Conservation (phyloP, 2,888 invertebrate species). For the Orthonychiurus folsomi region DNA sequence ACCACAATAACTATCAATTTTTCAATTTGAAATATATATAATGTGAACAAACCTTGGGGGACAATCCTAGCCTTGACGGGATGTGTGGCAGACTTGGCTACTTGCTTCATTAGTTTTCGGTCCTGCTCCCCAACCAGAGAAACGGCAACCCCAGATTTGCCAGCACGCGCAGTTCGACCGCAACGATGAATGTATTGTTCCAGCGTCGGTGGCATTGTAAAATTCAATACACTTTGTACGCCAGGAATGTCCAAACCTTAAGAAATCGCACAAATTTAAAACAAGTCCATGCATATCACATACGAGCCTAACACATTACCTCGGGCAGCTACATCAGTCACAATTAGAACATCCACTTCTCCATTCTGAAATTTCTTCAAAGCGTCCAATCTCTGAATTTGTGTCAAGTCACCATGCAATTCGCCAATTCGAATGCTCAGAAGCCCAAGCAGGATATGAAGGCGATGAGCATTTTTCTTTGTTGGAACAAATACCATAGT, state of each 20-base stretch:
- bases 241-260: constrained; percentile 38
- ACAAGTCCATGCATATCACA: background rate
- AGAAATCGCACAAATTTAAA: background rate
- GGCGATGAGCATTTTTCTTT: constrained; percentile 85
- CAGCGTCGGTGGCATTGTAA: constrained; percentile 84
- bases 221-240: constrained; percentile 64
- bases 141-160: constrained; percentile 84
- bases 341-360: constrained; percentile 74
- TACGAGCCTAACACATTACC: constrained; percentile 53
- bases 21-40: constrained; percentile 7
- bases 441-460: constrained; percentile 84
- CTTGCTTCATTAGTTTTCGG: constrained; percentile 78
- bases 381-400: constrained; percentile 85
- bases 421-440: constrained; percentile 69
- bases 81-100: constrained; percentile 73
- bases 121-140: constrained; percentile 91
- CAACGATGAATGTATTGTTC: constrained; percentile 96
- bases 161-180: constrained; percentile 92
- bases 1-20: constrained; percentile 15
- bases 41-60: constrained; percentile 54
- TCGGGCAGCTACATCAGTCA: constrained; percentile 87
- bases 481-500: constrained; percentile 95
- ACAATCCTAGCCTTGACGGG: constrained; percentile 81
- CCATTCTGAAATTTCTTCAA: constrained; percentile 79
- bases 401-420: constrained; percentile 91